These are phyloP conservation scores for Hemiscyllium ocellatum DNA, from an alignment of 2,113 vertebrate species.

Conservation along the genomic window DNA sequence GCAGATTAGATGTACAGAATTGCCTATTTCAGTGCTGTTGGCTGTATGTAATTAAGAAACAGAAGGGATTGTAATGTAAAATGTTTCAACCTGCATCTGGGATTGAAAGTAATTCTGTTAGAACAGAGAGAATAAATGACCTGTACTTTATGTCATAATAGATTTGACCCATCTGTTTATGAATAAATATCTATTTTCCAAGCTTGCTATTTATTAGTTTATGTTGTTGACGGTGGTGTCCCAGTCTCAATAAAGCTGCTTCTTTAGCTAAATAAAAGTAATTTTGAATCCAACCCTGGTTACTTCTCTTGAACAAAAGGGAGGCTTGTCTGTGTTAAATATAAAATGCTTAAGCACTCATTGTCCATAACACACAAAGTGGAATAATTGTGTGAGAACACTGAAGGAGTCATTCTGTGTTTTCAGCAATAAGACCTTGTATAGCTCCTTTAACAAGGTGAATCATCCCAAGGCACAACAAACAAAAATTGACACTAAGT, in stretches of 20 bases:
- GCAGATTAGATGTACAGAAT: neutral
- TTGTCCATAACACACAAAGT: neutral
- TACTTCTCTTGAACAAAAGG: neutral
- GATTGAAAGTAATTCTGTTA: neutral
- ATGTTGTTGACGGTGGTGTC: neutral
- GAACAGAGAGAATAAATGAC: conserved; percentile 3
- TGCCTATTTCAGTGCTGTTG: neutral
- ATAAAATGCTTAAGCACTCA: neutral
- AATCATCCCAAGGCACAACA: too few relatives aligned
- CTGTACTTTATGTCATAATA: neutral
- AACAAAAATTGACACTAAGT: too few relatives aligned
- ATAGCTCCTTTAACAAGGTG: too few relatives aligned
- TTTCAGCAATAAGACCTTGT: too few relatives aligned
- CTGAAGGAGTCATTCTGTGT: neutral
- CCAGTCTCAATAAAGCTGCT: neutral
- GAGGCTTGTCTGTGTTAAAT: neutral
- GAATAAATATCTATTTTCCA: neutral
- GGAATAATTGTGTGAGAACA: neutral
- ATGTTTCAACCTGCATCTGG: neutral
- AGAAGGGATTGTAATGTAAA: neutral
- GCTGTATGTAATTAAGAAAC: neutral
- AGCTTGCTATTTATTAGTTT: neutral
- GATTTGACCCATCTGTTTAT: neutral
- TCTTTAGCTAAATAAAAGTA: neutral
- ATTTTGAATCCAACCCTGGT: neutral